Evolutionary conservation across 2,888 invertebrate species (phyloP), one percentile per base, ranked within the genome.

Genomic region (Plusia festucae): DNA sequence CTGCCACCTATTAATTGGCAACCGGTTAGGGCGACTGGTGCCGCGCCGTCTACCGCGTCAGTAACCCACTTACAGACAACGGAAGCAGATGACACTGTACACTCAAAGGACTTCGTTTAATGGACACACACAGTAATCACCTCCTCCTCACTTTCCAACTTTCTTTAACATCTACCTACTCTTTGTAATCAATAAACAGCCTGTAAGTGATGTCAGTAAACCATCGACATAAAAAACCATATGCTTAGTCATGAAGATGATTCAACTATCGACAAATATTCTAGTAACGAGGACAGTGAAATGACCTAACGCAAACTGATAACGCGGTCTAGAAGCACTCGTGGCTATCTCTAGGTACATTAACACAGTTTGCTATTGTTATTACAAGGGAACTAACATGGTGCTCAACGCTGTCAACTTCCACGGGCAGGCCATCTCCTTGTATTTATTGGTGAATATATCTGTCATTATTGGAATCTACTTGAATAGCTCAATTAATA

Each of bases 281-380:
- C 83, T 77, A 76, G 77, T 88, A 92, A 88, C 77, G 89, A 84
- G 93, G 90, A 85, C 93, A 86, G 86, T 85, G 91, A 91, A 90
- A 89, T 90, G 90, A 92, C 90, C 91, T 88, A 88, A 89, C 79
- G 78, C 87, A 85, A 87, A 81, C 87, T 88, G 93, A 93, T 93
- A 93, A 93, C 88, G 83, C 76, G 85, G 86, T 88, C 88, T 89
- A 88, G 86, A 86, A 88, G 84, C 84, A 86, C 85, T 88, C 83
- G 77, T 78, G 85, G 84, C 84, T 88, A 86, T 88, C 87, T 87
- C 74, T 78, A 83, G 80, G 81, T 82, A 82, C 85, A 86, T 83
- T 84, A 88, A 82, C 85, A 84, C 81, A 86, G 81, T 86, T 86
- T 82, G 70, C 75, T 75, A 70, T 83, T 77, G 78, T 83, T 82